A percentile compares a stretch with the other conserved stretches of the same genome.
These are phyloP conservation scores for Nasua narica DNA, from an alignment of 2,797 vertebrate species.

Conservation along the genomic window DNA sequence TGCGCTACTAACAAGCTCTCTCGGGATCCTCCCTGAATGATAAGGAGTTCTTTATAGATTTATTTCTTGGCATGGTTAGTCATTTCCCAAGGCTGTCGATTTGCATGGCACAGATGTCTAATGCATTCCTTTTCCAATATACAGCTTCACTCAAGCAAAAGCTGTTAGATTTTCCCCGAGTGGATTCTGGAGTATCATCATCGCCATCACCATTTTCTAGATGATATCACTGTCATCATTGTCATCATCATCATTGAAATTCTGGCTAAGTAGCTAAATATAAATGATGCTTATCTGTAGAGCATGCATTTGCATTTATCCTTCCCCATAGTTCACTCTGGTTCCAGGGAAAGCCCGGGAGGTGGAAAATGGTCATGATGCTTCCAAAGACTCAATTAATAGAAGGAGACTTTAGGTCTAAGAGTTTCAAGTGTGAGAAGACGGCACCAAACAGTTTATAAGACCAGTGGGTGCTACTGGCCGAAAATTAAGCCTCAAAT, in stretches of 20 bases:
- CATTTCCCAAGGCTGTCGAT: slow-evolving; percentile 45
- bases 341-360: background rate
- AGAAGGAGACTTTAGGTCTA: background rate
- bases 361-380: background rate
- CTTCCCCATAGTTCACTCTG: background rate
- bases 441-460: background rate
- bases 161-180: slow-evolving; percentile 44
- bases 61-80: slow-evolving; percentile 45
- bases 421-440: background rate
- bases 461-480: background rate
- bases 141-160: slow-evolving; percentile 33
- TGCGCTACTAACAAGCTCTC: slow-evolving; percentile 13
- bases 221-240: background rate
- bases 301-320: background rate
- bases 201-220: background rate
- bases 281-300: background rate
- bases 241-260: background rate
- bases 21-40: slow-evolving; percentile 31
- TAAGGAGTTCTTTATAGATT: slow-evolving; percentile 48
- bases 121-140: slow-evolving; percentile 44
- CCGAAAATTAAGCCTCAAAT: background rate
- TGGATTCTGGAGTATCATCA: background rate
- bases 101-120: slow-evolving; percentile 44
- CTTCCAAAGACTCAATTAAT: background rate
- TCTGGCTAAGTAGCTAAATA: slow-evolving; percentile 10